Evolutionary conservation across 2,113 vertebrate genomes (phyloP), one percentile per base, ranked within the genome.

Genomic region (Periophthalmodon schlosseri): DNA sequence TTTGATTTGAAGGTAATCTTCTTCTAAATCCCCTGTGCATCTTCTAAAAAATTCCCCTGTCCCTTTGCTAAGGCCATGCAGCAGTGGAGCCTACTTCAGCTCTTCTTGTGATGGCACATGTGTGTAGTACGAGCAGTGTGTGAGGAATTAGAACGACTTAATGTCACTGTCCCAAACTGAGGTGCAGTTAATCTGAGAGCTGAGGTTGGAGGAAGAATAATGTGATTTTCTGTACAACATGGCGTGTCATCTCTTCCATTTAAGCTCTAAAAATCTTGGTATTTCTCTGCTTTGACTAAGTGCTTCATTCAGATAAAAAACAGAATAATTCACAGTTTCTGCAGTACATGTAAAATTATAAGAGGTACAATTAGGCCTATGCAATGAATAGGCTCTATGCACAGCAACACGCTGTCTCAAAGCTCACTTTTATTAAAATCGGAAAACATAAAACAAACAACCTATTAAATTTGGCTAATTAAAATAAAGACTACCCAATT

Each of bases 1-100:
- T 90, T 88, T 84, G 85, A 90, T 78, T 87, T 82, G 73, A 72
- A 50, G 56, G 80, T 87, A 89, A 91, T 92, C 83, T 90, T 75
- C 76, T 79, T 68, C 77, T 86, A 86, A 91, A 89, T 86, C 87
- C 85, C 80, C 80, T 78, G 79, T 74, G 50, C 78, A 86, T 82
- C 83, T 87, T 77, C 46, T 21, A 12, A 24, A 49, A 5, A 65
- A 60, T 16, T 68, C 28, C 21, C 57, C 28, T 18, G 57, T 67
- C 39, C 77, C 83, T 77, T 79, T 57, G 28, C 2, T 64, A n/a
- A 70, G 61, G 70, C 78, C 79, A 71, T 60, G 52, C 52, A n/a
- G 52, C 8, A 56, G 20, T n/a, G 28, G 82, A n/a, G 23, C 76
- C 70, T 67, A 77, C 54, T 80, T 76, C 65, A 80, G 68, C 68